Evolutionary conservation across 2,888 invertebrate genomes (phyloP), one percentile per base, ranked within the genome.

Genomic region (Zonitis immaculata): DNA sequence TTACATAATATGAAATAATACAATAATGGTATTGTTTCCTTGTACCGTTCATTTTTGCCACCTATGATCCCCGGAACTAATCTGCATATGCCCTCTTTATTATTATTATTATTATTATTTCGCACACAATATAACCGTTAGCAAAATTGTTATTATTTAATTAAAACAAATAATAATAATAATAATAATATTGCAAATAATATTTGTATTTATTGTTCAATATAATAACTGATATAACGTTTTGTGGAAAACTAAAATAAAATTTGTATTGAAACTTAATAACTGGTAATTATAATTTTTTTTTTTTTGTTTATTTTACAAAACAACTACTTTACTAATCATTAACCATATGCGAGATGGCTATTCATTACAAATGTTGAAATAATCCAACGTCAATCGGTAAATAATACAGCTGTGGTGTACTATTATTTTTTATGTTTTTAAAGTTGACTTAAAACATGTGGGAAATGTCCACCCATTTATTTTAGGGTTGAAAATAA

Each of bases 21-120:
- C 65, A 69, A 67, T 68, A 59, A 60, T 46, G 51, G 58, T 56
- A 67, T 70, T 71, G 69, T 70, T 71, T 71, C 68, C 68, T 59
- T 61, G 55, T 59, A n/a, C 51, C 59, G 62, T 65, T 66, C 68
- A 68, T n/a, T n/a, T 70, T 35, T 66, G 66, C 63, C 68, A 65
- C 66, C 65, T 67, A 60, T 65, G 68, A 70, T 66, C 67, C 66
- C 69, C 66, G 72, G 66, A 70, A 71, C 73, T 65, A 72, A 73
- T 73, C 68, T 72, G 73, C 72, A 73, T 73, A 68, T 68, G 69
- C 60, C 63, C 56, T 49, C n/a, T n/a, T n/a, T n/a, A n/a, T n/a
- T n/a, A n/a, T n/a, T n/a, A n/a, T n/a, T n/a, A n/a, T n/a, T n/a
- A n/a, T n/a, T n/a, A n/a, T n/a, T n/a, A n/a, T n/a, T n/a, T n/a